Percentiles rank a stretch among this genome's conserved stretches.
These are phyloP conservation scores for Thamnaconus septentrionalis DNA, from an alignment of 2,113 vertebrate species.

Conservation along the genomic window DNA sequence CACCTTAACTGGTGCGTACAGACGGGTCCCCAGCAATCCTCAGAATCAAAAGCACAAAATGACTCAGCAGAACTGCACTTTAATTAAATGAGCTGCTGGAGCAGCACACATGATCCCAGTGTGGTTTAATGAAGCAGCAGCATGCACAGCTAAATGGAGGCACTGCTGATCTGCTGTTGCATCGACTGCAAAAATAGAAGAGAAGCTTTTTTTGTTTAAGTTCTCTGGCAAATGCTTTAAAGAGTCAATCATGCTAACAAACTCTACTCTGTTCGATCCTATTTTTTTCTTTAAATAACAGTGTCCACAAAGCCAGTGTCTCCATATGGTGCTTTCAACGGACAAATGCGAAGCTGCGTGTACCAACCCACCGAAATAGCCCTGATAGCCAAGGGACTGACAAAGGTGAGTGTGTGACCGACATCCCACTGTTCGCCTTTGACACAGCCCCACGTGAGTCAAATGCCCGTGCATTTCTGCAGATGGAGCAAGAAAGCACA, in stretches of 20 bases:
- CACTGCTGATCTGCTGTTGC: too few species aligned
- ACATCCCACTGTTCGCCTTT: not conserved
- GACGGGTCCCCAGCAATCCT: too few species aligned
- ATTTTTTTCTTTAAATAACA: constrained; percentile 20
- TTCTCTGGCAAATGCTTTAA: not conserved
- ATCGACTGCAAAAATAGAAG: too few species aligned
- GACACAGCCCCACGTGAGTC: not conserved
- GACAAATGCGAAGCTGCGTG: constrained; percentile 81
- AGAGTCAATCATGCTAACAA: not conserved
- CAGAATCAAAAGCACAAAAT: too few species aligned
- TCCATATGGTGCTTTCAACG: constrained; percentile 83
- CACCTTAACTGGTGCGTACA: too few species aligned
- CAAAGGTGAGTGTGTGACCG: constrained; percentile 62
- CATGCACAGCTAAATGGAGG: too few species aligned
- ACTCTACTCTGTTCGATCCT: not conserved
- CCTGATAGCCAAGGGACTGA: constrained; percentile 83
- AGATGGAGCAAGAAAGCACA: constrained; percentile 73
- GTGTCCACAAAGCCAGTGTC: constrained; percentile 80
- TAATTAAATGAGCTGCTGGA: too few species aligned
- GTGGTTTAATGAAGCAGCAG: too few species aligned
- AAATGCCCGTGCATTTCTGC: constrained; percentile 1
- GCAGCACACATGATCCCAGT: too few species aligned
- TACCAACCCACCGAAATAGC: constrained; percentile 95
- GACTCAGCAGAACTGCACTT: too few species aligned
- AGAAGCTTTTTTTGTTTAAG: too few species aligned